These are phyloP conservation scores for Onthophagus taurus DNA, from an alignment of 1,140 invertebrate species.

Conservation along the genomic window DNA sequence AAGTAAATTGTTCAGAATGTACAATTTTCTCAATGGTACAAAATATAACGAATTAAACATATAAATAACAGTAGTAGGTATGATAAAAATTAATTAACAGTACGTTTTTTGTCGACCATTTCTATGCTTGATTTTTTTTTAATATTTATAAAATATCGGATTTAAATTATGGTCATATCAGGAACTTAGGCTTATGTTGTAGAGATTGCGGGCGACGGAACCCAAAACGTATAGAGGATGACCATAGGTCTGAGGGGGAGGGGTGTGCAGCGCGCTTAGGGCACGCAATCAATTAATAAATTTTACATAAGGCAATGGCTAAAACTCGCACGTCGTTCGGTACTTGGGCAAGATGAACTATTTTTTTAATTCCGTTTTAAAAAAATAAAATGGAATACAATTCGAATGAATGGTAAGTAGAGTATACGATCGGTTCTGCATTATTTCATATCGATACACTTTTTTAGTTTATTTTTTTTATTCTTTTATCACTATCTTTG, in stretches of 20 bases:
- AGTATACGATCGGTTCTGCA: background rate
- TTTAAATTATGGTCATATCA: conserved; percentile 22
- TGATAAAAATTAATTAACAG: conserved; percentile 6
- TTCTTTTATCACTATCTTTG: conserved; percentile 9
- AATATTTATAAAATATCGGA: too few species aligned
- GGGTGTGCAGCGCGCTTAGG: conserved; percentile 16
- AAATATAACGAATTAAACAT: too few species aligned
- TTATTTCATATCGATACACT: background rate
- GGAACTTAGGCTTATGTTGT: conserved; percentile 28
- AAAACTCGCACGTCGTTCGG: conserved; percentile 15
- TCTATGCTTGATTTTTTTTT: too few species aligned
- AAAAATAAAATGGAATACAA: background rate
- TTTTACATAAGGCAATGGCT: conserved; percentile 25
- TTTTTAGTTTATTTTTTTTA: too few species aligned
- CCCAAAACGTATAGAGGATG: conserved; percentile 3
- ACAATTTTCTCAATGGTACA: too few species aligned
- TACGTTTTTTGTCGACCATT: too few species aligned
- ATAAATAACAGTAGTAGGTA: conserved; percentile 8
- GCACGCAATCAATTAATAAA: too few species aligned
- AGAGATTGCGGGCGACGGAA: conserved; percentile 9
- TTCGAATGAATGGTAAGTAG: background rate
- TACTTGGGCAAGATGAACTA: conserved; percentile 1
- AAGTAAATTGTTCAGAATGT: too few species aligned
- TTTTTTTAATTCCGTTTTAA: conserved; percentile 5
- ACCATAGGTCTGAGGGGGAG: conserved; percentile 10